phyloP scores from a whole-genome alignment of 2,797 vertebrate genomes.

The Takifugu ocellatus region DNA sequence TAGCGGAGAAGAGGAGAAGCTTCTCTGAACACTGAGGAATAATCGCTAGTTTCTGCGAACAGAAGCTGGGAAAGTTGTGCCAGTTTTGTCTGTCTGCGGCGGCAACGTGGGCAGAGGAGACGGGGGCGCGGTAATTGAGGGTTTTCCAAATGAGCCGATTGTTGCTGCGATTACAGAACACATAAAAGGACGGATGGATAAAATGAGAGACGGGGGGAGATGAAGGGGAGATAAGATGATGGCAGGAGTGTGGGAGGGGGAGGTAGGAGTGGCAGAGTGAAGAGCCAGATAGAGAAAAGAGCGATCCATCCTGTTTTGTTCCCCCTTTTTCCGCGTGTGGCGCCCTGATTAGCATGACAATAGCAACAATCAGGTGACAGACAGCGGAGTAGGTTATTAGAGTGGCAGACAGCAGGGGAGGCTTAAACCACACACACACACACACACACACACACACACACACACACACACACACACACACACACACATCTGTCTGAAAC shows the following conservation, averaged over 20 bases:
- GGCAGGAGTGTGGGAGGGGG: neutral
- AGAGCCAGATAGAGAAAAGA: slow-evolving; percentile 39
- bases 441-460: slow-evolving; percentile 11
- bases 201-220: slow-evolving; percentile 57
- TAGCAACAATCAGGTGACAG: slow-evolving; percentile 71
- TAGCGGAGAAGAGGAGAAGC: slow-evolving; percentile 30
- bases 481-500: slow-evolving; percentile 2
- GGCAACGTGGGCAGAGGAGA: slow-evolving; percentile 43
- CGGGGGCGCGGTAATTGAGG: slow-evolving; percentile 67
- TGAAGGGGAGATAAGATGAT: slow-evolving; percentile 60
- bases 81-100: slow-evolving; percentile 21
- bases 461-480: slow-evolving; percentile 15
- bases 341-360: slow-evolving; percentile 69
- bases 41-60: slow-evolving; percentile 63
- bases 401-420: slow-evolving; percentile 43
- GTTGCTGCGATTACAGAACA: slow-evolving; percentile 62
- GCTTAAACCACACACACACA: slow-evolving; percentile 26
- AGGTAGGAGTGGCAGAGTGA: slow-evolving; percentile 34
- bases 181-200: slow-evolving; percentile 56
- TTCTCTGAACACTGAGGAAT: slow-evolving; percentile 44
- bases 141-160: slow-evolving; percentile 72
- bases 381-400: slow-evolving; percentile 64
- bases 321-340: slow-evolving; percentile 37
- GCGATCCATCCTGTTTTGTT: slow-evolving; percentile 29
- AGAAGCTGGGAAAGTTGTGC: slow-evolving; percentile 29